Base-by-base conservation (phyloP, 2,888 invertebrate genomes). In the Ligdia adustata region DNA sequence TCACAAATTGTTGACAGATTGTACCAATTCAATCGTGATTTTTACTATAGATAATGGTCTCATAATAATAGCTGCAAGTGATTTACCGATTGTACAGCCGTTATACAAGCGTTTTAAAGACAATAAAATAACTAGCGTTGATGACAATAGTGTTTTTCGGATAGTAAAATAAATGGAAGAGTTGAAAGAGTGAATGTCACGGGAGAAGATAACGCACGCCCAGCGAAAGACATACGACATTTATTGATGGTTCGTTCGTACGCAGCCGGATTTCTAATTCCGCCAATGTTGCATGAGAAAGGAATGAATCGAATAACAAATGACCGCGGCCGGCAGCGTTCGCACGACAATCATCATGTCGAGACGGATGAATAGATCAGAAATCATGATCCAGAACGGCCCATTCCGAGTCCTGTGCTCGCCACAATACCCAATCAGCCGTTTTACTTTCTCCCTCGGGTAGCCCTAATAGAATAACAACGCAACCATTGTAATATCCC, bases 381-480 rank as follows among this genome's bases (percentile, higher is more conserved):
- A 81, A 79, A 82, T 79, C 77, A 77, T 75, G 79, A 72, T 86
- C 85, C 85, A 79, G 84, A 83, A 71, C 63, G 53, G 65, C 63
- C 64, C 67, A 62, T 63, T 62, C 61, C 61, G 72, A 70, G 71
- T 78, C 77, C 79, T 69, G 72, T 57, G 64, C 55, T 53, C 57
- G 57, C 65, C 59, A 86, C 82, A 85, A 87, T 84, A 67, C 78
- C 66, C 82, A 83, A 86, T 85, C 86, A 84, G 75, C 66, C 70
- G 70, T 58, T 61, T 71, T 76, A 85, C 89, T 88, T 89, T 88
- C 86, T 83, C 85, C 80, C 82, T 75, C 69, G 68, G 75, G 75
- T 72, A 76, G 75, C 74, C 74, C 76, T 84, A 84, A 87, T 79
- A 76, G 77, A 82, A 81, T 82, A 82, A 83, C 79, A 79, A 79